phyloP scores from a whole-genome alignment of 2,888 invertebrate genomes.

The Lasiommata megera region DNA sequence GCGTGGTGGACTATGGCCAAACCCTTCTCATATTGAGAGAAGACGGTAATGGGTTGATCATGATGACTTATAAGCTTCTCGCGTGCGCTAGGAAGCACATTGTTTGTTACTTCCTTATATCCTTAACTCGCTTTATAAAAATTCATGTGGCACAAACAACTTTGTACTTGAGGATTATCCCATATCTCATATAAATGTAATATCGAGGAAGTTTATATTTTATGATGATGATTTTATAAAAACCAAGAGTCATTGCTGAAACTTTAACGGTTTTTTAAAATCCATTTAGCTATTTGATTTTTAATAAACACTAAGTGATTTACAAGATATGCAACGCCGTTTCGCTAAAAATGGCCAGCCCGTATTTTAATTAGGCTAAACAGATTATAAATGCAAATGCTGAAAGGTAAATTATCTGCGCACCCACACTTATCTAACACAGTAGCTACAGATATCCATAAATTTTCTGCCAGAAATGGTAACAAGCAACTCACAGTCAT shows the following conservation, averaged over 20 bases:
- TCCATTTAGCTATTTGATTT: not conserved
- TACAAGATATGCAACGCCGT: not conserved
- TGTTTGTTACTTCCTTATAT: too few species aligned
- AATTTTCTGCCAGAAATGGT: slow-evolving; percentile 68
- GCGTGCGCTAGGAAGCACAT: too few species aligned
- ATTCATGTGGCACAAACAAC: too few species aligned
- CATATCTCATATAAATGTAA: too few species aligned
- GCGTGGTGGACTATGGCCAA: too few species aligned
- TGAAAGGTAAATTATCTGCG: slow-evolving; percentile 32
- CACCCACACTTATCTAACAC: slow-evolving; percentile 69
- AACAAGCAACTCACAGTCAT: slow-evolving; percentile 57
- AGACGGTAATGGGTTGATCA: too few species aligned
- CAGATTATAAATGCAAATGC: slow-evolving; percentile 14
- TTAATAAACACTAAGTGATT: not conserved
- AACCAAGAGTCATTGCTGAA: not conserved
- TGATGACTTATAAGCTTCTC: too few species aligned
- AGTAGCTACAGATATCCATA: slow-evolving; percentile 70
- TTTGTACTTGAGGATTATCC: too few species aligned
- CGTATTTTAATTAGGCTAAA: slow-evolving; percentile 5
- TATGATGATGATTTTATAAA: not conserved
- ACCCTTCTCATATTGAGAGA: too few species aligned
- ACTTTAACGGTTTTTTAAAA: not conserved
- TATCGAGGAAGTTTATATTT: too few species aligned
- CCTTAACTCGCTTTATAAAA: too few species aligned
- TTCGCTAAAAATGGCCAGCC: not conserved